Base-by-base conservation (phyloP, 2,113 vertebrate genomes). In the Scomber colias region DNA sequence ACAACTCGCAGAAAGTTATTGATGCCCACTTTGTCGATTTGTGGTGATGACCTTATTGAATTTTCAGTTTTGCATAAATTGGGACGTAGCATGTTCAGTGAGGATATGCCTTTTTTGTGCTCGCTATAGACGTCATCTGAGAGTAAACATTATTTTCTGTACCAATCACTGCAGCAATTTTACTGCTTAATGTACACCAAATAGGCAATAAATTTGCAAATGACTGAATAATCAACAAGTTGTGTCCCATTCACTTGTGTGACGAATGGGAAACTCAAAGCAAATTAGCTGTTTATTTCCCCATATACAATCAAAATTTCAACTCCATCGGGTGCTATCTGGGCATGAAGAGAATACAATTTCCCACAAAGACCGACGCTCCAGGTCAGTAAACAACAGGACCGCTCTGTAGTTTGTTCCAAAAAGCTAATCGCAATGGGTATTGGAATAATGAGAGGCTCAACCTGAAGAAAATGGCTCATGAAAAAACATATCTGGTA, bases 401-500 rank as follows among this genome's bases (percentile, higher is more conserved):
- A 75, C 64, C 55, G 24, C 61, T 30, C 67, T 54, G 74, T 49
- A 71, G 75, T 75, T 87, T 70, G 83, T 81, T 82, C 71, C 62
- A 40, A 69, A 50, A 79, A 86, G 69, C 83, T 87, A 89, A 92
- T 91, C 74, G 57, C 73, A 11, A 24, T 57, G 79, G 78, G 87
- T 74, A 75, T 54, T 73, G 70, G 56, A 82, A 86, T 88, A 91
- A 92, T 89, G 81, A 89, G 77, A 87, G 27, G 64, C 71, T 92
- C 81, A 77, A 89, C 77, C 87, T 89, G 86, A 77, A 75, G 82
- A 87, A 86, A 90, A 83, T 75, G 50, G 65, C 85, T 93, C 86
- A 83, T 90, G 84, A 88, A 93, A 91, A 89, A 91, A 81, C 81
- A 91, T 86, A 85, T 77, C 81, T 87, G 63, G 16, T 27, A 84